Evolutionary conservation across 1,140 invertebrate genomes (phyloP).

Genomic region (Lepidurus packardi): DNA sequence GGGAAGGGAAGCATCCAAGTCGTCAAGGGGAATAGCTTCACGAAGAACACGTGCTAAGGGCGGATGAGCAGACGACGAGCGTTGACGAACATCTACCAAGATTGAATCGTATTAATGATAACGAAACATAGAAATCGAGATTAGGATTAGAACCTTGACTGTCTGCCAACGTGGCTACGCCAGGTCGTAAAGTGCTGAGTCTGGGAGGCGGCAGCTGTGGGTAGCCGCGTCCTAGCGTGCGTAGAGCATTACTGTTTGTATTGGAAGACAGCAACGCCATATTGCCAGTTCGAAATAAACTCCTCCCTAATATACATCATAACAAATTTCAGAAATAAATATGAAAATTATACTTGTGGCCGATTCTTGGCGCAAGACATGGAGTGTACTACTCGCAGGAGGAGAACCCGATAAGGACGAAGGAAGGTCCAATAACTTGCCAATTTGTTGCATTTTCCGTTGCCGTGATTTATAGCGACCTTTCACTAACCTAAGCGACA

Average conservation of each 20-base stretch:
- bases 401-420: conserved; percentile 11
- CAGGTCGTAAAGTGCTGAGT: not conserved
- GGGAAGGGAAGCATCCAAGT: conserved; percentile 2
- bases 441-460: conserved; percentile 93
- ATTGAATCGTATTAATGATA: not conserved
- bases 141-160: not conserved
- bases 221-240: not conserved
- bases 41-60: conserved; percentile 17
- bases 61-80: conserved; percentile 28
- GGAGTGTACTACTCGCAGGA: conserved; percentile 25
- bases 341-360: conserved; percentile 23
- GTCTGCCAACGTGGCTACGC: not conserved
- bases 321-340: not conserved
- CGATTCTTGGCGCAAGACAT: conserved; percentile 33
- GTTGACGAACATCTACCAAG: not conserved
- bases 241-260: not conserved
- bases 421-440: conserved; percentile 74
- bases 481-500: conserved; percentile 60
- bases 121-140: not conserved
- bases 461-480: conserved; percentile 90
- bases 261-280: not conserved
- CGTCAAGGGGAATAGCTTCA: conserved; percentile 29
- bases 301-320: not conserved
- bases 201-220: not conserved
- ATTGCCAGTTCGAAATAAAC: conserved; percentile 25